These are phyloP conservation scores for Raja brachyura DNA, from an alignment of 2,113 vertebrate genomes.

Conservation along the genomic window DNA sequence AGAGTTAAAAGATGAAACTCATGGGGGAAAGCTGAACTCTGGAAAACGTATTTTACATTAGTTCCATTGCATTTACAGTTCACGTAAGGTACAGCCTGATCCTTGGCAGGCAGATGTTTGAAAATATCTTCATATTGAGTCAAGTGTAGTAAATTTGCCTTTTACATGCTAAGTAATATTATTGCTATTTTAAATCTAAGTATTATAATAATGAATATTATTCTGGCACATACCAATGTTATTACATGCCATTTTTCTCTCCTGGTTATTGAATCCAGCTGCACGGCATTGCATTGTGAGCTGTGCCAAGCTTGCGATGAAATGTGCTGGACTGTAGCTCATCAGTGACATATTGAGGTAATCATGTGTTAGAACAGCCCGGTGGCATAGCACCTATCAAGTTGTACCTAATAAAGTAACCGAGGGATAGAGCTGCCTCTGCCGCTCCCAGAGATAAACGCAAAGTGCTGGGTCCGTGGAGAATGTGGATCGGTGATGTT, in stretches of 20 bases:
- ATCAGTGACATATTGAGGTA: constrained; percentile 1
- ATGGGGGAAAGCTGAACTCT: neutral
- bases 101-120: neutral
- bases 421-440: no score
- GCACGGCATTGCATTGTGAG: neutral
- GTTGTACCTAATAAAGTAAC: no score
- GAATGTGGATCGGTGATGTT: no score
- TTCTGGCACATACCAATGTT: neutral
- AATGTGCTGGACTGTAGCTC: neutral
- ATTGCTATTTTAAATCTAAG: neutral
- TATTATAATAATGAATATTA: neutral
- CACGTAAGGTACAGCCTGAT: neutral
- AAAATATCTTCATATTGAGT: neutral
- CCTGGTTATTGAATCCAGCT: constrained; percentile 23
- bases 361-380: neutral
- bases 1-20: neutral
- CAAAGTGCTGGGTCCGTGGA: no score
- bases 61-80: neutral
- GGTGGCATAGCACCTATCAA: neutral
- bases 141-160: neutral
- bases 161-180: neutral
- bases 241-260: neutral
- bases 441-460: no score
- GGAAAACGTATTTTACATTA: neutral
- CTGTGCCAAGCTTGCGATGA: no score